Conservation (phyloP, 2,797 vertebrate genomes). For the Nannoperca obscura region DNA sequence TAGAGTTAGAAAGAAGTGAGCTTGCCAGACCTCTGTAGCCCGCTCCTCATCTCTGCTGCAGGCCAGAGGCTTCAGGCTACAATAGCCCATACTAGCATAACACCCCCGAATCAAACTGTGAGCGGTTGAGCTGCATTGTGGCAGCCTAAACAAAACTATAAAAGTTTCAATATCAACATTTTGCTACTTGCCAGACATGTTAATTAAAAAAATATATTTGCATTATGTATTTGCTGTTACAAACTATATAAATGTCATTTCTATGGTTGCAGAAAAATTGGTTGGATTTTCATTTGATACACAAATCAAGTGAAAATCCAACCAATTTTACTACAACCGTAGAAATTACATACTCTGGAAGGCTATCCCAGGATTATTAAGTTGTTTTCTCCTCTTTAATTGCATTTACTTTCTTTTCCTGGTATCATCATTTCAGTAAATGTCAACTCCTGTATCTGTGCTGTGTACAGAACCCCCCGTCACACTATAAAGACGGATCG, state of each 20-base stretch:
- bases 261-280: not conserved
- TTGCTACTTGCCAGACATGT: not conserved
- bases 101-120: not conserved
- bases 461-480: conserved; percentile 13
- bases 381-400: not conserved
- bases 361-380: not conserved
- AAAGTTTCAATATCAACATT: not conserved
- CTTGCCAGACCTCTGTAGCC: not conserved
- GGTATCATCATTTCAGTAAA: not conserved
- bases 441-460: conserved; percentile 1
- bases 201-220: not conserved
- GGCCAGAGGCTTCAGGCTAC: not conserved
- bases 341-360: not conserved
- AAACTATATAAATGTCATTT: not conserved
- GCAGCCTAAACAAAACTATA: too few relatives aligned
- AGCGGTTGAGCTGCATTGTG: not conserved
- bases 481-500: not conserved
- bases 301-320: too few relatives aligned
- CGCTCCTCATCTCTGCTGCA: not conserved
- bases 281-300: too few relatives aligned
- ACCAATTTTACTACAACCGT: too few relatives aligned
- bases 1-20: too few relatives aligned
- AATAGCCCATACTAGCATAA: not conserved
- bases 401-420: not conserved
- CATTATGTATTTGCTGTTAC: not conserved